A percentile compares a stretch with the other conserved stretches of the same genome.
Conservation (phyloP, 2,113 vertebrate genomes). For the Festucalex cinctus region DNA sequence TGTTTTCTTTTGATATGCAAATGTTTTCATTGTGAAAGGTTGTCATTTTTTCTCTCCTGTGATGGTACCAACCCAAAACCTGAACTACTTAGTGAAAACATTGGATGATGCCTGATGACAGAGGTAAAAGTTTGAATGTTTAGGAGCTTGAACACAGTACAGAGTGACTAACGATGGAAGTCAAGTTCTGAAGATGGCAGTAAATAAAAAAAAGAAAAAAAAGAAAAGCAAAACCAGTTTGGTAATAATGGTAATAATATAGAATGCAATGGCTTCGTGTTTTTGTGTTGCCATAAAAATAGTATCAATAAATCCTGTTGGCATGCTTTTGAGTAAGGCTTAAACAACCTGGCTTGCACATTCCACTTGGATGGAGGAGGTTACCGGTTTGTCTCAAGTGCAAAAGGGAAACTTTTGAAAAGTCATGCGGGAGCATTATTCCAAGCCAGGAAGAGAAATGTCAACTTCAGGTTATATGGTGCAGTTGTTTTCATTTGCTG, state of each 20-base stretch:
- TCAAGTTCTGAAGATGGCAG: conserved; percentile 41
- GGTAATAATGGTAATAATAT: conserved; percentile 23
- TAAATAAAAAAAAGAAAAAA: conserved; percentile 42
- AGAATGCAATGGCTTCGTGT: conserved; percentile 48
- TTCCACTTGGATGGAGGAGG: conserved; percentile 48
- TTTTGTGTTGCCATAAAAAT: conserved; percentile 54
- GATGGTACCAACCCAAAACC: neutral
- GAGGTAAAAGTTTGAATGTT: conserved; percentile 14
- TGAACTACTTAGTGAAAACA: neutral
- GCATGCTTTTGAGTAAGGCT: conserved; percentile 71
- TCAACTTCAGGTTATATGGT: conserved; percentile 31
- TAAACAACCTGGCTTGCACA: conserved; percentile 63
- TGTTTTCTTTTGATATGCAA: neutral
- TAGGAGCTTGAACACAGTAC: neutral
- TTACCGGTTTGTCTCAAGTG: conserved; percentile 50
- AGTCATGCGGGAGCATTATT: conserved; percentile 54
- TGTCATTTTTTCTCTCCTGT: neutral
- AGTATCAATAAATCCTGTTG: conserved; percentile 57
- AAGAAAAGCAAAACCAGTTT: conserved; percentile 45
- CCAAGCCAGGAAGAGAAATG: conserved; percentile 38
- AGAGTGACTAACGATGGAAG: conserved; percentile 50
- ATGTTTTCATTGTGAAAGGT: neutral
- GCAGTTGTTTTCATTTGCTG: conserved; percentile 35
- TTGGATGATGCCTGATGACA: conserved; percentile 29
- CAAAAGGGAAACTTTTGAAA: conserved; percentile 51